phyloP scores from a whole-genome alignment of 2,888 invertebrate species.

The Sinodicranocentrus sp. region DNA sequence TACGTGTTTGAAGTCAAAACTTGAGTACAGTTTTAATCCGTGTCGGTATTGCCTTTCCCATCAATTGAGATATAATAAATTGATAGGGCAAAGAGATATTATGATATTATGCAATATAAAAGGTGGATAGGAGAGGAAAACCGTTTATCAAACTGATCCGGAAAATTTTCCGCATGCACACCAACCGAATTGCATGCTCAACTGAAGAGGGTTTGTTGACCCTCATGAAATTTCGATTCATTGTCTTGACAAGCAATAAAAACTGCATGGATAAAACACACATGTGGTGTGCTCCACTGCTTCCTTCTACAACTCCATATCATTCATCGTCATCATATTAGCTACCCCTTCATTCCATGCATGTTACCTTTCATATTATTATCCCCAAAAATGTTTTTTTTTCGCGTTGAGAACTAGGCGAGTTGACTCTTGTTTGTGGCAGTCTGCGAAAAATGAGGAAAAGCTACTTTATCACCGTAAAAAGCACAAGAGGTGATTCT shows the following conservation, averaged over 20 bases:
- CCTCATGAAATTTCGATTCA: slow-evolving; percentile 14
- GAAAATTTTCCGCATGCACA: not conserved
- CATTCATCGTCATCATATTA: not conserved
- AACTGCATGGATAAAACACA: not conserved
- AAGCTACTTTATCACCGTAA: too few relatives aligned
- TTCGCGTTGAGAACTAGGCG: too few relatives aligned
- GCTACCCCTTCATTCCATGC: not conserved
- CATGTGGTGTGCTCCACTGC: not conserved
- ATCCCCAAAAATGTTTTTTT: too few relatives aligned
- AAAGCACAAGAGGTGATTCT: too few relatives aligned
- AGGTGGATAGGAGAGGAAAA: too few relatives aligned
- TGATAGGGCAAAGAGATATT: too few relatives aligned
- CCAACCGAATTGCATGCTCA: not conserved
- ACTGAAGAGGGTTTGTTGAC: slow-evolving; percentile 21
- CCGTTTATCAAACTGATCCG: not conserved
- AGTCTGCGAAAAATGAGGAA: too few relatives aligned
- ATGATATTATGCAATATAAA: too few relatives aligned
- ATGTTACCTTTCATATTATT: too few relatives aligned
- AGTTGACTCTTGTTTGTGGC: too few relatives aligned
- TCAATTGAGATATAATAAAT: not conserved
- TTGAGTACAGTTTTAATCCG: too few relatives aligned
- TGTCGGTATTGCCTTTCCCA: not conserved
- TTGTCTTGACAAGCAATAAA: slow-evolving; percentile 9
- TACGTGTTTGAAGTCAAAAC: too few relatives aligned
- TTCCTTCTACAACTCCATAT: not conserved